Percentiles rank a stretch among this genome's conserved stretches.
Evolutionary conservation across 2,113 vertebrate genomes (phyloP).

Genomic region (Jaculus jaculus): DNA sequence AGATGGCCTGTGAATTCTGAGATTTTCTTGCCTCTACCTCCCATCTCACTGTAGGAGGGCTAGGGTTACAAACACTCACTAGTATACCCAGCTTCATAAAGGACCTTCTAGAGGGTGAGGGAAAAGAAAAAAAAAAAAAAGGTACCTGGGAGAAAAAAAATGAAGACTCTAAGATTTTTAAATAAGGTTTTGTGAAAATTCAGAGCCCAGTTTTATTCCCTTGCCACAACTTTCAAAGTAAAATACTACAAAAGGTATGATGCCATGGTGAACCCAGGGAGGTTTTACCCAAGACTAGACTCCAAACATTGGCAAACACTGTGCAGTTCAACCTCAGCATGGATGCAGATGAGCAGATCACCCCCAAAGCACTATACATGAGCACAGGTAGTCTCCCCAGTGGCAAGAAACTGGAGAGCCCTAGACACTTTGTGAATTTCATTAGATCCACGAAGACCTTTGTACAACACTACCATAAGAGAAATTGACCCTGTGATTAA

Average conservation of each 20-base stretch:
- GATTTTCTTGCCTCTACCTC: no score
- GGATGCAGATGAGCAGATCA: background rate
- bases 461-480: background rate
- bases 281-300: background rate
- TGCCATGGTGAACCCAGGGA: background rate
- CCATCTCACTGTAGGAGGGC: no score
- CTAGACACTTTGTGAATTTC: background rate
- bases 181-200: background rate
- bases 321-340: background rate
- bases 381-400: background rate
- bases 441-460: background rate
- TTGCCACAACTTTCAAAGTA: background rate
- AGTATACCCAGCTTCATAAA: background rate
- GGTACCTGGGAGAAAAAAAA: background rate
- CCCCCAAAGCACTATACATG: background rate
- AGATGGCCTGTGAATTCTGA: no score
- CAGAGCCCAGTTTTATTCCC: background rate
- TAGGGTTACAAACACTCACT: no score
- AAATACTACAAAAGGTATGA: background rate
- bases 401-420: background rate
- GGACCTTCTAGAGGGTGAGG: background rate
- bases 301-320: background rate
- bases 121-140: background rate
- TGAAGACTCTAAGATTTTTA: background rate
- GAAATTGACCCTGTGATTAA: background rate